These are phyloP conservation scores for Asarcornis scutulata DNA, from an alignment of 2,113 vertebrate genomes.

Conservation along the genomic window DNA sequence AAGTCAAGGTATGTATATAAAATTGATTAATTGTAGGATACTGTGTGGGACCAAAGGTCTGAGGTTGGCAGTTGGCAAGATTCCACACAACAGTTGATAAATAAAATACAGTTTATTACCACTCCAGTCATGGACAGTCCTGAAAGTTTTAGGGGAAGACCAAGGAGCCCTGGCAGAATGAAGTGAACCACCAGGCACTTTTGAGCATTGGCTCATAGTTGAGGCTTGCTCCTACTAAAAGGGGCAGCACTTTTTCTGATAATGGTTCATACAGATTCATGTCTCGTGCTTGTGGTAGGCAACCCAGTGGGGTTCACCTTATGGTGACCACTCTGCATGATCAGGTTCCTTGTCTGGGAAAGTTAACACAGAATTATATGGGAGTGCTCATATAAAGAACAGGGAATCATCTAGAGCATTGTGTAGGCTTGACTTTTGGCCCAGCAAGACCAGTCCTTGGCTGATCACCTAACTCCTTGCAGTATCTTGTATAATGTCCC, in stretches of 20 bases:
- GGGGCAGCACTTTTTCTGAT: not conserved
- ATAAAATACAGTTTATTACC: no score
- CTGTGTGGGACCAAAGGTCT: no score
- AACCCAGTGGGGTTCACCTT: not conserved
- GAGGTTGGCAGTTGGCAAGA: no score
- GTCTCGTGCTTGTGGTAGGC: not conserved
- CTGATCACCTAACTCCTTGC: not conserved
- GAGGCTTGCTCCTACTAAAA: not conserved
- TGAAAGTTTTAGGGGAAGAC: no score
- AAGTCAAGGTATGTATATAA: not conserved
- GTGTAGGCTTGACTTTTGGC: not conserved
- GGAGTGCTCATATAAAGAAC: not conserved
- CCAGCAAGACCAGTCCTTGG: not conserved
- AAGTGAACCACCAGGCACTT: not conserved
- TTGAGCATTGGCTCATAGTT: not conserved
- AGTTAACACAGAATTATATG: not conserved
- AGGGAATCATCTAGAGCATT: not conserved
- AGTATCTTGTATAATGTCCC: not conserved
- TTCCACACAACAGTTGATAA: no score
- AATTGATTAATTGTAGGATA: not conserved
- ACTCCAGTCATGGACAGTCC: no score
- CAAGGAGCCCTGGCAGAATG: not conserved
- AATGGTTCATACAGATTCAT: not conserved
- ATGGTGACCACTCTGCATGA: not conserved
- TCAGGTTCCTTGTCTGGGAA: not conserved